Evolutionary conservation across 2,797 vertebrate species (phyloP).

Genomic region (Rhincodon typus): DNA sequence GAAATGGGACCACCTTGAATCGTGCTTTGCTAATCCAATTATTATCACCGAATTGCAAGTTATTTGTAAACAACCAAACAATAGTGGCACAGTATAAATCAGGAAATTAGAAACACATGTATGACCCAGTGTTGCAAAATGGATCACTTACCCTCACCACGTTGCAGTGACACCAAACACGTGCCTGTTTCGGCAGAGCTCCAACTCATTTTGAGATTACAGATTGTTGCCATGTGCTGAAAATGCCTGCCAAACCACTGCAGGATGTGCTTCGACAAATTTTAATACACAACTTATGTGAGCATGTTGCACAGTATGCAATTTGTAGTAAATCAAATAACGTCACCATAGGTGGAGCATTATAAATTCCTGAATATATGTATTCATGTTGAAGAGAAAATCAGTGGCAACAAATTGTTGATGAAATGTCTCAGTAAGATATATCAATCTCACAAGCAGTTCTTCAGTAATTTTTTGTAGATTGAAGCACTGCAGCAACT

Average conservation of each 20-base stretch:
- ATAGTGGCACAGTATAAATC: too few relatives aligned
- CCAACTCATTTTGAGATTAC: background rate
- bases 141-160: background rate
- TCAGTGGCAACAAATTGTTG: background rate
- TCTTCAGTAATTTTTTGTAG: background rate
- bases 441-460: background rate
- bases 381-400: background rate
- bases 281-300: background rate
- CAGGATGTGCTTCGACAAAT: slow-evolving; percentile 18
- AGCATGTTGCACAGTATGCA: background rate
- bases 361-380: background rate
- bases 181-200: background rate
- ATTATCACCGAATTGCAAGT: too few relatives aligned
- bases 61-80: too few relatives aligned
- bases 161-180: slow-evolving; percentile 34
- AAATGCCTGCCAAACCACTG: slow-evolving; percentile 23
- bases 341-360: background rate
- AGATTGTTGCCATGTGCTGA: slow-evolving; percentile 36
- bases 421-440: background rate
- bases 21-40: background rate
- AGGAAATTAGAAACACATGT: slow-evolving; percentile 21
- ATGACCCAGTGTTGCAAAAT: slow-evolving; percentile 8
- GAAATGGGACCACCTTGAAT: background rate
- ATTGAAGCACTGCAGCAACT: background rate
- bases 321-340: background rate